Conservation (phyloP, 92 coral and sea anemone genomes). For the Siderastrea siderea region DNA sequence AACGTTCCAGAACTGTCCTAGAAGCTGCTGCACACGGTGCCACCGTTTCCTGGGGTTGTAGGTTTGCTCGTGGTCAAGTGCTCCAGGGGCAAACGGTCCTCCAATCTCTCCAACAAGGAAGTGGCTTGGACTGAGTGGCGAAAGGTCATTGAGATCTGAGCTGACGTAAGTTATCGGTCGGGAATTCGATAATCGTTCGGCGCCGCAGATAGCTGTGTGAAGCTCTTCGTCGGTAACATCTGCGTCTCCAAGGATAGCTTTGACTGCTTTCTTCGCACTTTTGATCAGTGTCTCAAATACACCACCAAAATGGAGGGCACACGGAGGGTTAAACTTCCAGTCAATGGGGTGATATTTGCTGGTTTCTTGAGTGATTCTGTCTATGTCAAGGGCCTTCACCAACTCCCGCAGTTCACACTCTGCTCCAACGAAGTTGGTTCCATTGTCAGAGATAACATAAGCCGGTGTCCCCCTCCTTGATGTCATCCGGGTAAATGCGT, state of each 20-base stretch:
- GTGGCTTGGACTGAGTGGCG: neutral
- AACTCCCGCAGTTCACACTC: constrained; percentile 59
- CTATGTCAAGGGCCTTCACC: constrained; percentile 44
- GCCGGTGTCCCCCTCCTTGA: neutral
- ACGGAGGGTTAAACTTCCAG: neutral
- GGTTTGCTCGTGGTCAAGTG: constrained; percentile 43
- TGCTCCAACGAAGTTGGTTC: no score
- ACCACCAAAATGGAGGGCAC: neutral
- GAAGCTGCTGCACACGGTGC: constrained; percentile 71
- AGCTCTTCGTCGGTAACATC: no score
- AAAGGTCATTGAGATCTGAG: constrained; percentile 37
- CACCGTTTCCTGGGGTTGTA: constrained; percentile 65
- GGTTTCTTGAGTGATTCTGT: constrained; percentile 39
- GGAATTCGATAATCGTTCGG: constrained; percentile 25
- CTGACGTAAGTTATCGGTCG: constrained; percentile 66
- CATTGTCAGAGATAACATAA: no score
- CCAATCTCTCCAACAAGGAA: constrained; percentile 6
- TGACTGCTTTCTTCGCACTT: constrained; percentile 62
- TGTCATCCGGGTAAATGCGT: neutral
- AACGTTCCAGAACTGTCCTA: constrained; percentile 67
- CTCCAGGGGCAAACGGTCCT: constrained; percentile 28
- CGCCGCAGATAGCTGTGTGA: constrained; percentile 39
- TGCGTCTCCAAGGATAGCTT: constrained; percentile 39
- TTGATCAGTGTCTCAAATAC: constrained; percentile 16
- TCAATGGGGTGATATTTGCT: neutral